phyloP scores from a whole-genome alignment of 2,797 vertebrate genomes.

The Benthosema pterotum region DNA sequence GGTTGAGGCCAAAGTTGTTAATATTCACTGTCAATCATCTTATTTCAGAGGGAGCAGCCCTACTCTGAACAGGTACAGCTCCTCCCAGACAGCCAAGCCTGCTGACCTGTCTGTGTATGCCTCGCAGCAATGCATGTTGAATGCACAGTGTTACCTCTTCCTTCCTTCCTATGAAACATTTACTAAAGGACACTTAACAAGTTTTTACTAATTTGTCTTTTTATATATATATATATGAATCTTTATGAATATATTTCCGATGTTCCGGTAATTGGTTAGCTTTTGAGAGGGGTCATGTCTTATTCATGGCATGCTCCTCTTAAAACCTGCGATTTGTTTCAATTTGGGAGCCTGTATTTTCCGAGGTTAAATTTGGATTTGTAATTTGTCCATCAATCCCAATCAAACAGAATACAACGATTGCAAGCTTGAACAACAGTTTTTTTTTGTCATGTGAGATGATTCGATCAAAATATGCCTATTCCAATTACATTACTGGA shows the following conservation, averaged over 20 bases:
- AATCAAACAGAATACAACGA: constrained; percentile 10
- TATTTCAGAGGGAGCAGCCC: constrained; percentile 86
- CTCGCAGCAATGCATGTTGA: constrained; percentile 73
- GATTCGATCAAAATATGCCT: background rate
- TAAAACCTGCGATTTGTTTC: constrained; percentile 42
- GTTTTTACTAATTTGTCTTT: constrained; percentile 51
- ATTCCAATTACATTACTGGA: constrained; percentile 18
- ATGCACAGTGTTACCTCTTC: constrained; percentile 51
- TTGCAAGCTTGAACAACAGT: constrained; percentile 15
- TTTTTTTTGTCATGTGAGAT: constrained; percentile 21
- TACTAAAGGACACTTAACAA: constrained; percentile 47
- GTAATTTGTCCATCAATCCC: constrained; percentile 32
- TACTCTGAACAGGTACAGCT: constrained; percentile 83
- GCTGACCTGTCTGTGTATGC: constrained; percentile 60
- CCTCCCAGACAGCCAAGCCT: constrained; percentile 65
- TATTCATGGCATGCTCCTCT: constrained; percentile 29
- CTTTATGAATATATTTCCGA: constrained; percentile 24
- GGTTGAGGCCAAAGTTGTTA: constrained; percentile 59
- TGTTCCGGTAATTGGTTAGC: constrained; percentile 23
- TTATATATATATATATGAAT: constrained; percentile 21
- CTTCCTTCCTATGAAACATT: constrained; percentile 28
- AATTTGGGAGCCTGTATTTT: constrained; percentile 36
- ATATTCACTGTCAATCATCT: constrained; percentile 79
- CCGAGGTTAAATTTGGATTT: constrained; percentile 14
- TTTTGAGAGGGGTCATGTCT: constrained; percentile 48